A percentile compares a stretch with the other conserved stretches of the same genome.
These are phyloP conservation scores for Danaus plexippus DNA, from an alignment of 1,140 invertebrate genomes.

Conservation along the genomic window DNA sequence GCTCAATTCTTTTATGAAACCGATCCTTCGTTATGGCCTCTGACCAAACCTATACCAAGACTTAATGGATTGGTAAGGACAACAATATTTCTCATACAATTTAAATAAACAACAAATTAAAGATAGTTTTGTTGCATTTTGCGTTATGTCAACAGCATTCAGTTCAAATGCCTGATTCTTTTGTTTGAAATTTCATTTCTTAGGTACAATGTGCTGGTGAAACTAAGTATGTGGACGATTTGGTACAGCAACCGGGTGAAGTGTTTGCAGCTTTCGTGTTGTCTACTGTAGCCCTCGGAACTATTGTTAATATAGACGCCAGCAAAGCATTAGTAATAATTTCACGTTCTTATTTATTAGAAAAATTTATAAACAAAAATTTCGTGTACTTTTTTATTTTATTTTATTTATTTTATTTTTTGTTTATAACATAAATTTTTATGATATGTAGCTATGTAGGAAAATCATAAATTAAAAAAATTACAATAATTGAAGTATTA, in stretches of 20 bases:
- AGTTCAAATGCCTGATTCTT: too few species aligned
- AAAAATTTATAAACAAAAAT: too few species aligned
- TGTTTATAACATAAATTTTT: too few species aligned
- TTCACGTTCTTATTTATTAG: too few species aligned
- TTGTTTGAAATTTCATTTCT: background rate
- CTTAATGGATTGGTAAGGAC: background rate
- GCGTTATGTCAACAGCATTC: too few species aligned
- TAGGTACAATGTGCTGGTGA: conserved; percentile 76
- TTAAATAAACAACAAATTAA: background rate
- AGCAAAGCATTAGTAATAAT: conserved; percentile 73
- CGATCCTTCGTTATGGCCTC: background rate
- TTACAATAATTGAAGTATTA: too few species aligned
- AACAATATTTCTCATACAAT: conserved; percentile 12
- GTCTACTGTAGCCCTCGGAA: conserved; percentile 71
- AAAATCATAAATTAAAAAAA: too few species aligned
- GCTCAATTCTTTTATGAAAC: conserved; percentile 71
- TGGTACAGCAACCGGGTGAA: conserved; percentile 70
- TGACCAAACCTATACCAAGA: conserved; percentile 2
- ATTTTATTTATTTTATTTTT: too few species aligned
- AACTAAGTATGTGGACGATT: conserved; percentile 77
- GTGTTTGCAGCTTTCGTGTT: conserved; percentile 78
- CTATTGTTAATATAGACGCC: conserved; percentile 74
- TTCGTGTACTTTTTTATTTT: too few species aligned
- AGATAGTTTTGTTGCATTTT: background rate
- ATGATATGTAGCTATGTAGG: too few species aligned